These are phyloP conservation scores for Ctena decussata DNA, from an alignment of 2,888 invertebrate species.

Conservation along the genomic window DNA sequence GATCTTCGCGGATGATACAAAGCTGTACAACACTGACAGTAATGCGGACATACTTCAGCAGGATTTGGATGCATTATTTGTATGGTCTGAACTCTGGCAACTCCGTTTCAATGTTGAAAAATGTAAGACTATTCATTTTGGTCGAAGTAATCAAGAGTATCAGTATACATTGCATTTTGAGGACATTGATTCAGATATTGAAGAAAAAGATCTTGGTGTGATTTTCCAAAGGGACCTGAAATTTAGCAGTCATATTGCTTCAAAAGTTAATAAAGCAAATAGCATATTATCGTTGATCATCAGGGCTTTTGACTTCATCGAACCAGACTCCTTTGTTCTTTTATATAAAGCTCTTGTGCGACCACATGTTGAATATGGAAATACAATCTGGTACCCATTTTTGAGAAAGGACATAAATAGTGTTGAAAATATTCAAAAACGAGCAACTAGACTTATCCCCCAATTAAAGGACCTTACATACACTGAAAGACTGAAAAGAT, in stretches of 20 bases:
- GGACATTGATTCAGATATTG: neutral
- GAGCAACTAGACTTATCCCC: neutral
- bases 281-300: constrained; percentile 16
- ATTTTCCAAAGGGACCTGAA: constrained; percentile 11
- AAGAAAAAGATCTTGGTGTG: neutral
- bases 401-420: constrained; percentile 2
- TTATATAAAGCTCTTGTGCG: constrained; percentile 2
- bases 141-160: neutral
- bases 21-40: neutral
- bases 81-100: constrained; percentile 11
- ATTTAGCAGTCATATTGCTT: constrained; percentile 15
- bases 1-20: neutral
- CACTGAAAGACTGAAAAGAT: constrained; percentile 4
- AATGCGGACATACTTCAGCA: constrained; percentile 7
- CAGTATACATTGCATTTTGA: constrained; percentile 5
- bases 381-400: constrained; percentile 15
- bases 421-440: constrained; percentile 5
- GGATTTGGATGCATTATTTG: neutral
- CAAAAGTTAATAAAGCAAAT: constrained; percentile 32
- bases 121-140: constrained; percentile 21
- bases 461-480: neutral
- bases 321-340: neutral
- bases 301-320: neutral
- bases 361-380: constrained; percentile 15
- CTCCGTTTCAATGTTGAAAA: constrained; percentile 16